phyloP scores from a whole-genome alignment of 1,140 invertebrate genomes.

The Tetramorium simillimum region DNA sequence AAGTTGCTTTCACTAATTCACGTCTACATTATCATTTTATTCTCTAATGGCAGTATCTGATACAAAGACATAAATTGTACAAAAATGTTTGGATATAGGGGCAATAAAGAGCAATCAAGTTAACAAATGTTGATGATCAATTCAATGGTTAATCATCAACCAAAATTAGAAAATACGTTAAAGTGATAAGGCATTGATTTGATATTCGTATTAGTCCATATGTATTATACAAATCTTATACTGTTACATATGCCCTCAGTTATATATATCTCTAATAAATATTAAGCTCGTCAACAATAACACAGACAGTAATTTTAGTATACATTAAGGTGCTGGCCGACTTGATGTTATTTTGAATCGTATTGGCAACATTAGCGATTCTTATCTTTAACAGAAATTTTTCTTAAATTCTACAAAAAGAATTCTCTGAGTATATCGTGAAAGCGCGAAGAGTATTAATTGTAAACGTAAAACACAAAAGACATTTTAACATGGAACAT shows the following conservation, averaged over 20 bases:
- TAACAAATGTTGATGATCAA: constrained; percentile 37
- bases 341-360: constrained; percentile 6
- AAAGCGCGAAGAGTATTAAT: background rate
- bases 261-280: constrained; percentile 50
- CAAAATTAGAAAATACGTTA: constrained; percentile 44
- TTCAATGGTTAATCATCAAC: constrained; percentile 15
- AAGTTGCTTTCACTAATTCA: constrained; percentile 34
- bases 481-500: background rate
- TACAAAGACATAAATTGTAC: constrained; percentile 59
- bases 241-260: constrained; percentile 38
- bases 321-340: constrained; percentile 5
- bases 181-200: constrained; percentile 79
- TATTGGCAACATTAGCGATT: background rate
- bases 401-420: constrained; percentile 16
- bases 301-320: constrained; percentile 58
- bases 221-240: constrained; percentile 62
- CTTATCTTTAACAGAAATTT: background rate
- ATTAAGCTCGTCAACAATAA: constrained; percentile 62
- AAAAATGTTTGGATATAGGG: constrained; percentile 55
- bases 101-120: constrained; percentile 26
- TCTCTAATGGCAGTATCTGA: constrained; percentile 71
- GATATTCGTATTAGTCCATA: constrained; percentile 73
- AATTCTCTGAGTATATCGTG: background rate
- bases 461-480: background rate
- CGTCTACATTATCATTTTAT: constrained; percentile 48